phyloP scores from a whole-genome alignment of 2,113 vertebrate species.

The Nesoenas mayeri region DNA sequence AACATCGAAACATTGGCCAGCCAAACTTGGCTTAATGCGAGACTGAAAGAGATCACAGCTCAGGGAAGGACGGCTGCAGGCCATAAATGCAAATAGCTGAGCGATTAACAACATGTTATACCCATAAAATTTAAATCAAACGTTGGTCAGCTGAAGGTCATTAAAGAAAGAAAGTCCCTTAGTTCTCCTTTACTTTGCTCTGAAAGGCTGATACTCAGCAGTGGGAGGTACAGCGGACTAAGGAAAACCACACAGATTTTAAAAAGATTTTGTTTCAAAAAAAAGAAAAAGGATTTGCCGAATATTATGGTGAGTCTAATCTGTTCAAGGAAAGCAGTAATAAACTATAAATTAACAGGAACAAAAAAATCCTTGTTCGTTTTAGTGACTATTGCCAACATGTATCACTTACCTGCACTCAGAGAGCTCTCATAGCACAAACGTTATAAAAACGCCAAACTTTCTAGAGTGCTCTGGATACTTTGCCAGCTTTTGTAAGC shows the following conservation, averaged over 20 bases:
- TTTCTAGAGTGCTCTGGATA: constrained; percentile 45
- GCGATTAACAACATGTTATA: constrained; percentile 48
- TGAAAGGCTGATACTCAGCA: neutral
- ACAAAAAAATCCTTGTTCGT: neutral
- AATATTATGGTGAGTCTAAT: neutral
- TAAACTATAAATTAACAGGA: neutral
- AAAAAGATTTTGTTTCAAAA: neutral
- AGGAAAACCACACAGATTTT: neutral
- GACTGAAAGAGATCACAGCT: neutral
- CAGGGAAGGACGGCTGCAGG: constrained; percentile 28
- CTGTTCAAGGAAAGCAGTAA: neutral
- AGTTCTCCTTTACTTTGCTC: neutral
- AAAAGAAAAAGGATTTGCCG: neutral
- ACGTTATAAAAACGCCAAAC: neutral
- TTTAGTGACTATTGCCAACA: neutral
- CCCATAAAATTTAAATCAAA: constrained; percentile 49
- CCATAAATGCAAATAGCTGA: constrained; percentile 48
- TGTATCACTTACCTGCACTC: neutral
- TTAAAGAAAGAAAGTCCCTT: neutral
- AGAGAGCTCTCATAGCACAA: neutral
- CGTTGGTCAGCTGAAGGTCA: constrained; percentile 41
- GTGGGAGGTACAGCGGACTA: neutral
- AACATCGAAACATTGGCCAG: neutral
- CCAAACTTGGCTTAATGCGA: neutral
- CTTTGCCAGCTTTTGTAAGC: constrained; percentile 41